Base-by-base conservation (phyloP, 2,797 vertebrate species). In the Takifugu rubripes region DNA sequence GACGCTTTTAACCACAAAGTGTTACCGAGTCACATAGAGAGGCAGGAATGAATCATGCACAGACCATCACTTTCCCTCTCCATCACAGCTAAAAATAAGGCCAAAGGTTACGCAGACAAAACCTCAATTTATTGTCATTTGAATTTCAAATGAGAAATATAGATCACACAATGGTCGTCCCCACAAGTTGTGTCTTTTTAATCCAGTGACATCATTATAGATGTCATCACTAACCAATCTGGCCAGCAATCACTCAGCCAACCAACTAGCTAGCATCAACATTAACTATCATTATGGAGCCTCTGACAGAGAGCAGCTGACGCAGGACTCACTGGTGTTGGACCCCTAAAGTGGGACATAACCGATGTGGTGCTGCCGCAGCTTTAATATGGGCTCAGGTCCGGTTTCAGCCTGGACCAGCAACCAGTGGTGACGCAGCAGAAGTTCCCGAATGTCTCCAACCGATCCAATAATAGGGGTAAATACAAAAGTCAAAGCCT, bases 11-110 rank as follows among this genome's bases (percentile, higher is more conserved):
- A 59, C 70, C 67, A 53, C 70, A 68, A 29, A 70, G 46, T 56
- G 83, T 84, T 72, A 78, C 65, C 59, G 63, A 83, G 84, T 82
- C 79, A 81, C 69, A 68, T 58, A 59, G 63, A 62, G 54, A 70
- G 55, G 51, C 52, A 21, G 36, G 49, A 54, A 62, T 76, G 59
- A 78, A 81, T 81, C 72, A 79, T 56, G 52, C 5, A 75, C 75
- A 78, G 12, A 44, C 10, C n/a, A 15, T 44, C 27, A 7, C 48
- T 62, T 61, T 51, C 56, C 58, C 17, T 11, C 7, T 50, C 52
- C 59, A 29, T 47, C 33, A 45, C 68, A 55, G 47, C 6, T 54
- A 26, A 65, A 56, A 70, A 52, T 15, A 53, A 46, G 59, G 61
- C 58, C 61, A 63, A 33, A 64, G 59, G 56, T 31, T 29, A 52